These are phyloP conservation scores for Pilophorus perplexus DNA, from an alignment of 2,888 invertebrate species.

Conservation along the genomic window DNA sequence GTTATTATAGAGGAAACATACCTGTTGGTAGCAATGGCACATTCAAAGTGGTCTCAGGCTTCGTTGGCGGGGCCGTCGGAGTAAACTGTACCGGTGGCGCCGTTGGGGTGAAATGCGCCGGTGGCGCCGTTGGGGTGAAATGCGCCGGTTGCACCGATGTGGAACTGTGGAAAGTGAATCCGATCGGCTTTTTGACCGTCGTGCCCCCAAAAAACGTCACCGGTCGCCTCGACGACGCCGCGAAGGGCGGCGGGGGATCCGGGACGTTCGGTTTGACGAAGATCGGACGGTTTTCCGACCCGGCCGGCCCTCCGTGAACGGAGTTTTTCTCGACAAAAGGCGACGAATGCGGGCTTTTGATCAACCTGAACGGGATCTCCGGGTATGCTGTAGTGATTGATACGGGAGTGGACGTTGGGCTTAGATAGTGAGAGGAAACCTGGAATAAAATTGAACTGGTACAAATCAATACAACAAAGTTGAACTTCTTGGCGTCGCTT, in stretches of 20 bases:
- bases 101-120: background rate
- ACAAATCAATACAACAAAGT: too few relatives aligned
- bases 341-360: conserved; percentile 26
- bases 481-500: too few relatives aligned
- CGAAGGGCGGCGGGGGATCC: conserved; percentile 50
- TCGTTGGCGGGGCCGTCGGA: conserved; percentile 58
- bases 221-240: conserved; percentile 48
- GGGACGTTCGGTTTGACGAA: conserved; percentile 11
- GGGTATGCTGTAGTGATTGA: conserved; percentile 43
- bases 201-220: conserved; percentile 1
- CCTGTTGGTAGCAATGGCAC: conserved; percentile 48
- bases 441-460: too few relatives aligned
- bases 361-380: conserved; percentile 48
- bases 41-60: conserved; percentile 50
- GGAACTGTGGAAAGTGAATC: background rate
- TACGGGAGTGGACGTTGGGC: conserved; percentile 33
- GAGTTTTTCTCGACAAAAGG: conserved; percentile 34
- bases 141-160: background rate
- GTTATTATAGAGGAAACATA: too few relatives aligned
- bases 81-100: background rate
- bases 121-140: background rate
- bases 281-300: conserved; percentile 51
- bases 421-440: conserved; percentile 32
- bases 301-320: conserved; percentile 31
- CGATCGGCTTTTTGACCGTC: conserved; percentile 1